Percentiles rank a stretch among this genome's conserved stretches.
Conservation (phyloP, 2,113 vertebrate species). For the Bombycilla garrulus region DNA sequence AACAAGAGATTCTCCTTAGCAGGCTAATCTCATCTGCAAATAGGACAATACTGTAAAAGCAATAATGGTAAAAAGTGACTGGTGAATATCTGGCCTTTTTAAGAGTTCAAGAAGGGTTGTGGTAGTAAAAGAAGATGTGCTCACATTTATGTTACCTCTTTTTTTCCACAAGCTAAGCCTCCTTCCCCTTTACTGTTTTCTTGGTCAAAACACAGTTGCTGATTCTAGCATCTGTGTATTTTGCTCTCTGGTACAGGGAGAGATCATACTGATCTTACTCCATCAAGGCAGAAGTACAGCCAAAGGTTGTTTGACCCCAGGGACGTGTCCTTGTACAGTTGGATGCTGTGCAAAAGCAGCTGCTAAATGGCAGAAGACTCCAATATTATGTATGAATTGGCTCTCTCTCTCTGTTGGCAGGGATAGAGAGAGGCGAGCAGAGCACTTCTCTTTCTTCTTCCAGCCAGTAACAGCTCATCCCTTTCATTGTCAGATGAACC, state of each 20-base stretch:
- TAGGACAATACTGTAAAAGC: not conserved
- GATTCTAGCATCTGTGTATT: not conserved
- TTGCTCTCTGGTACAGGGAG: not conserved
- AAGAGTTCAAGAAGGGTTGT: not conserved
- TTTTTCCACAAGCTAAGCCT: not conserved
- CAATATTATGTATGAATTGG: not conserved
- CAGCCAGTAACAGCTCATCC: not conserved
- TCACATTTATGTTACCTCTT: not conserved
- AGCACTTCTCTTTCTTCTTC: not conserved
- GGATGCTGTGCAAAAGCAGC: slow-evolving; percentile 20
- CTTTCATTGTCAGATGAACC: not conserved
- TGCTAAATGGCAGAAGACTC: not conserved
- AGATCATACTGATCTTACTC: not conserved
- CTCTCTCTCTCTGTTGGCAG: not conserved
- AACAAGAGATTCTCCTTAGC: not conserved
- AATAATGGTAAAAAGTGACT: not conserved
- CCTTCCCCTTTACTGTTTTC: not conserved
- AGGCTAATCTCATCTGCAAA: not conserved
- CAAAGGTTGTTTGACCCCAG: not conserved
- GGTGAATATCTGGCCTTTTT: not conserved
- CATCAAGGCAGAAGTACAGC: slow-evolving; percentile 15
- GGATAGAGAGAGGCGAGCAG: not conserved
- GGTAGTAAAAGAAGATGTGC: not conserved
- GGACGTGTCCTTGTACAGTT: not conserved
- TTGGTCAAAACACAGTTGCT: not conserved